Base-by-base conservation (phyloP, 1,140 invertebrate species). In the Drosophila littoralis region DNA sequence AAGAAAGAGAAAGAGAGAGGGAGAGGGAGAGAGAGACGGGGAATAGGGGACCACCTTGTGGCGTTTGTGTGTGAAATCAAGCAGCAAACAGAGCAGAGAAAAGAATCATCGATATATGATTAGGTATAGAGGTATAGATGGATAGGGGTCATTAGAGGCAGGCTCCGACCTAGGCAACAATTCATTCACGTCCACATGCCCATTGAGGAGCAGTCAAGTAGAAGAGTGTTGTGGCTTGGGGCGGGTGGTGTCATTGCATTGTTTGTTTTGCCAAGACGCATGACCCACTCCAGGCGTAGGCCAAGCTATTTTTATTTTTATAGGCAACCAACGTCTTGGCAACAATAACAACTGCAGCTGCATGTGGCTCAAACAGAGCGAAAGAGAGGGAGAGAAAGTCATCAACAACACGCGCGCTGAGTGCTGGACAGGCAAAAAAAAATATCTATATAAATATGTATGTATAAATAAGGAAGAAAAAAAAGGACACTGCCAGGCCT, bases 101-200 rank as follows among this genome's bases (percentile, higher is more conserved):
- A 9, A 51, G 57, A 36, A 36, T 28, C 36, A 46, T 57, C 51
- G 51, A 67, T 52, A 52, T 46, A 54, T 22, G 61, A 10, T 36
- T 17, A 63, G 59, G 36, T 52, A 70, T 68, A n/a, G 35, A 13
- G 61, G 63, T 10, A 48, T 68, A 8, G 40, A 22, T 58, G 58
- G 36, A 85, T 86, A 86, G 72, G 83, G 83, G 83, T 86, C 83
- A 88, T 88, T 88, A 88, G 83, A 32, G 45, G 38, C 54, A 12
- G 22, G 12, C 40, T 32, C 4, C 42, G 50, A 33, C 12, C 55
- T 35, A 36, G 51, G 66, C 66, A 69, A 81, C 65, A 73, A 71
- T 77, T 81, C 76, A 54, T 63, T 46, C 67, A 32, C 52, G 33
- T 66, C 38, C 55, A 36, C 68, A 66, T 43, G 42, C 57, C 58